Evolutionary conservation across 2,113 vertebrate species (phyloP), one percentile per base, ranked within the genome.

Genomic region (Labeo rohita): DNA sequence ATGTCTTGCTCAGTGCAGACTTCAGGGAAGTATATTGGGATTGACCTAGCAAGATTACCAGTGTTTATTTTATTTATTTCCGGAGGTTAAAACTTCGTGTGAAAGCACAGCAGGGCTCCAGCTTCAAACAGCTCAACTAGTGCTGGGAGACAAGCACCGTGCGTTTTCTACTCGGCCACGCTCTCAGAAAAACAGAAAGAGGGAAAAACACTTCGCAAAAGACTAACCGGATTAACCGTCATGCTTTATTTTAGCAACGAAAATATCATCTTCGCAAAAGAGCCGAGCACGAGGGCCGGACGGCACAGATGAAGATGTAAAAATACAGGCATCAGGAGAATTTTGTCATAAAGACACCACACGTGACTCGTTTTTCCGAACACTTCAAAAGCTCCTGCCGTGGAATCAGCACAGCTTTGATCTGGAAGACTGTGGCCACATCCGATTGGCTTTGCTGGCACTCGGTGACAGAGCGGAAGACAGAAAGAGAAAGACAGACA

Each of bases 281-380:
- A 79, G 21, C 34, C 1, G 36, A 47, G 28, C 47, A 1, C n/a
- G 28, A 66, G 45, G 12, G 43, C 21, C n/a, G 49, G 34, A 75
- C 45, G 45, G 43, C 45, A n/a, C n/a, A 75, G 78, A 80, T 80
- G 80, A 83, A 52, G 80, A 83, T 70, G 80, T 80, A 83, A 70
- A 70, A 83, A 83, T 70, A 83, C 65, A 83, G 45, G 28, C 80
- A 68, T 83, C 80, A 70, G 47, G 80, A 83, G 80, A 83, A 66
- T 83, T 36, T 36, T 50, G 80, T 83, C 61, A 52, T 36, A 52
- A 83, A 83, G 80, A 52, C 63, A 15, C 8, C 63, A 52, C 80
- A 82, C 28, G 80, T 70, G 80, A 82, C 80, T 70, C 8, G 45
- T 65, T 28, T 47, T 80, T 1, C 56, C 12, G 0, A 80, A 16